Evolutionary conservation across 2,888 invertebrate species (phyloP).

Genomic region (Metacarcinus magister): DNA sequence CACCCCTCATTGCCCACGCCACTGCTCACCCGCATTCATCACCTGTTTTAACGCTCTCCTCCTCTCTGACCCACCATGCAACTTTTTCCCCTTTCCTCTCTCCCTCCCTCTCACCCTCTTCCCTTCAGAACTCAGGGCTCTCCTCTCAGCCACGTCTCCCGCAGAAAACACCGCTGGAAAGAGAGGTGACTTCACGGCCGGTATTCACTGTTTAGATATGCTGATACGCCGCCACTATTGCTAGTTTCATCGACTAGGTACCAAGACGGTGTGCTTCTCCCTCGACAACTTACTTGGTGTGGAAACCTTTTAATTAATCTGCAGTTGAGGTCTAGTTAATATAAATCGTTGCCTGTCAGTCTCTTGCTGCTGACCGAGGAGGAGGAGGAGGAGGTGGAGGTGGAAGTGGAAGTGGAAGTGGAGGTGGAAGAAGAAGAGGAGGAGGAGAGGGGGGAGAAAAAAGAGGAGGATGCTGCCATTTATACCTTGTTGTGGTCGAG

Average conservation of each 20-base stretch:
- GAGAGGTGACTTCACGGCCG: neutral
- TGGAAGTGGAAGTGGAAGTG: too few species aligned
- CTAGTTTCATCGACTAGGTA: neutral
- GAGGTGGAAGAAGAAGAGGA: too few species aligned
- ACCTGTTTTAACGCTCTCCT: neutral
- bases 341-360: slow-evolving; percentile 12
- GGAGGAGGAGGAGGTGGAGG: neutral
- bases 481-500: too few species aligned
- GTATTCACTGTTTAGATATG: neutral
- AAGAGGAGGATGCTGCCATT: too few species aligned
- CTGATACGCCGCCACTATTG: neutral
- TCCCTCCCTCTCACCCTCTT: neutral
- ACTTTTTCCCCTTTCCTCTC: neutral
- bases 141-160: neutral
- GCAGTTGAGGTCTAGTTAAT: neutral
- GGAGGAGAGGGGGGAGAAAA: too few species aligned
- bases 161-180: neutral
- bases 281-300: neutral
- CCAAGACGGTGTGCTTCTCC: neutral
- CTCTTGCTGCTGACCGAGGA: neutral
- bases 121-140: neutral
- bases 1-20: neutral
- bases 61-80: neutral
- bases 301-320: neutral
- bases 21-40: neutral